These are phyloP conservation scores for Protobothrops flavoviridis DNA, from an alignment of 2,113 vertebrate species.

Conservation along the genomic window DNA sequence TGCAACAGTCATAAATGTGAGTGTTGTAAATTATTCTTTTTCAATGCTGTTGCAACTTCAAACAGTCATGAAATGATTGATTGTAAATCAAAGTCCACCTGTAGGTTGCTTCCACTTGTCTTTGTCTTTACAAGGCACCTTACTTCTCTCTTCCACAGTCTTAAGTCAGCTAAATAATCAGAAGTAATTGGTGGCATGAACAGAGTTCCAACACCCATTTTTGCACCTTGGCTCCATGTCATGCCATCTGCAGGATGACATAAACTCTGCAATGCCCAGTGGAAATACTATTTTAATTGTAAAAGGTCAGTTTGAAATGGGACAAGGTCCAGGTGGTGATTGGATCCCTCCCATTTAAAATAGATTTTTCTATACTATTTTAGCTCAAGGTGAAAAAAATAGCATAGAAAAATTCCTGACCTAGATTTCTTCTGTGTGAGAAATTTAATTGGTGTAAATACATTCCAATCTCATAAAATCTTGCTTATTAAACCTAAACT, in stretches of 20 bases:
- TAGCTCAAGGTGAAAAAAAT: background rate
- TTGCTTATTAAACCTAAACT: background rate
- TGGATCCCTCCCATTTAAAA: background rate
- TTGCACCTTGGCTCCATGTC: background rate
- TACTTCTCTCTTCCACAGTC: background rate
- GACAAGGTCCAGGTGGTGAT: background rate
- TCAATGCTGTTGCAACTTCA: background rate
- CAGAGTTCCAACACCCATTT: background rate
- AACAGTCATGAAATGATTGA: background rate
- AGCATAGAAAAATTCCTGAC: background rate
- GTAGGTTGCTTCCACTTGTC: background rate
- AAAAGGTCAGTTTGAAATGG: background rate
- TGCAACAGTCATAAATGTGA: background rate
- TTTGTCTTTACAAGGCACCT: background rate
- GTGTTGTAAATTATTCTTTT: background rate
- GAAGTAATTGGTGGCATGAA: background rate
- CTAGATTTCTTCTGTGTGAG: background rate
- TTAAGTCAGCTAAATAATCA: background rate
- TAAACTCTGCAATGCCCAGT: background rate
- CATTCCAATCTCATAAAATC: background rate
- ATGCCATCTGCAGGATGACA: background rate
- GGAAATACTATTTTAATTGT: background rate
- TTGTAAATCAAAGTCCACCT: background rate
- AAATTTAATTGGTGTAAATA: background rate
- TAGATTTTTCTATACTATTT: no score